Evolutionary conservation across 2,113 vertebrate species (phyloP).

Genomic region (Suricata suricatta): DNA sequence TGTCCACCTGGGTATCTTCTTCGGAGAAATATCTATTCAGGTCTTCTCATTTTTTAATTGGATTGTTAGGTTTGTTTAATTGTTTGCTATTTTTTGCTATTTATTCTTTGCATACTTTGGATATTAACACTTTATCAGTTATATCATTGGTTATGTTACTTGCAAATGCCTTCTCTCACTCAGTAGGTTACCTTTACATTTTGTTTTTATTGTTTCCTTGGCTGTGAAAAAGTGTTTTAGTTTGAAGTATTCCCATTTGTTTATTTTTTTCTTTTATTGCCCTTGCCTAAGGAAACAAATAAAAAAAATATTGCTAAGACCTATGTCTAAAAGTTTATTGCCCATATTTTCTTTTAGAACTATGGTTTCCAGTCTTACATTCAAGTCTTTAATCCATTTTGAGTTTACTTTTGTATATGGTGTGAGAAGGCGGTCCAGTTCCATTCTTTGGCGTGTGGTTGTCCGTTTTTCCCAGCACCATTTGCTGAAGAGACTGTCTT

Average conservation of each 20-base stretch:
- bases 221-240: neutral
- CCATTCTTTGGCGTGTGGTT: neutral
- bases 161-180: neutral
- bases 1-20: neutral
- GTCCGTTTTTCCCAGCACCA: neutral
- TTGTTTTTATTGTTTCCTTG: neutral
- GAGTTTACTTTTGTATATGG: neutral
- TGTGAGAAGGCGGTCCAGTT: neutral
- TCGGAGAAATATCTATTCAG: neutral
- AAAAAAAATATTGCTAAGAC: neutral
- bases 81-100: neutral
- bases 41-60: neutral
- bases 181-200: neutral
- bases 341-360: neutral
- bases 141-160: neutral
- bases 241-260: neutral
- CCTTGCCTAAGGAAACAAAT: neutral
- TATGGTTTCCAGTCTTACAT: neutral
- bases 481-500: neutral
- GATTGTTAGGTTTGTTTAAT: neutral
- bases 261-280: neutral
- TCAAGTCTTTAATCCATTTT: neutral
- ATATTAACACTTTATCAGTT: neutral
- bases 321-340: neutral
- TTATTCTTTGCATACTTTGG: neutral